Percentiles rank a stretch among this genome's conserved stretches.
Evolutionary conservation across 1,140 invertebrate species (phyloP).

Genomic region (Leptinotarsa defecta): DNA sequence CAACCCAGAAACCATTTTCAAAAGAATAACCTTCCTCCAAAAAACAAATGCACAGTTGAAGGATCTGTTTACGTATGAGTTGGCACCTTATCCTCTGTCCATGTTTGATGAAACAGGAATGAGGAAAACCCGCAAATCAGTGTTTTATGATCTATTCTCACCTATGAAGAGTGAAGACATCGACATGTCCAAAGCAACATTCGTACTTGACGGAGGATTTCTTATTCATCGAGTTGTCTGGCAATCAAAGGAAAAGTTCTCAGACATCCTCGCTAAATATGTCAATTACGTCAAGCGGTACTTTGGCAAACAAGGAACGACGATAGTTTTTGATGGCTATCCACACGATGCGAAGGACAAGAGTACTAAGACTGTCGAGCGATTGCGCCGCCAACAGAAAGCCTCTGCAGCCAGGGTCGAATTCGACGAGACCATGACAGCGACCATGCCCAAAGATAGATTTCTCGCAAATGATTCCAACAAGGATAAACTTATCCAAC

Average conservation of each 20-base stretch:
- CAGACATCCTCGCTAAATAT: slow-evolving; percentile 49
- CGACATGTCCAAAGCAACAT: slow-evolving; percentile 47
- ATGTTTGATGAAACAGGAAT: slow-evolving; percentile 52
- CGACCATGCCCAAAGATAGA: not conserved
- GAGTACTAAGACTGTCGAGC: not conserved
- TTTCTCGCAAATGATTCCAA: not conserved
- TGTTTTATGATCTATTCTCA: slow-evolving; percentile 48
- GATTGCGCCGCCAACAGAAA: not conserved
- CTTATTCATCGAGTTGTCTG: slow-evolving; percentile 43
- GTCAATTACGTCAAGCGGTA: slow-evolving; percentile 40
- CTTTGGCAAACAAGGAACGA: slow-evolving; percentile 17
- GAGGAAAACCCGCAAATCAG: slow-evolving; percentile 53
- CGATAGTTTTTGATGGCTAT: not conserved
- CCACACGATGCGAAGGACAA: not conserved
- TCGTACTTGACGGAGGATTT: slow-evolving; percentile 47
- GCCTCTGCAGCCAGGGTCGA: not conserved
- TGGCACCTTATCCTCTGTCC: slow-evolving; percentile 48
- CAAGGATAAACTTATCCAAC: not conserved
- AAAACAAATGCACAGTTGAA: slow-evolving; percentile 22
- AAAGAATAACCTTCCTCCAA: slow-evolving; percentile 45
- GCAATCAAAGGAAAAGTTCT: slow-evolving; percentile 49
- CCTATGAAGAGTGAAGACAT: slow-evolving; percentile 35
- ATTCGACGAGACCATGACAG: not conserved
- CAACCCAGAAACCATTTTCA: slow-evolving; percentile 46
- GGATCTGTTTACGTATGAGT: slow-evolving; percentile 51